Evolutionary conservation across 1,140 invertebrate species (phyloP), one percentile per base, ranked within the genome.

Genomic region (Plectrocnemia conspersa): DNA sequence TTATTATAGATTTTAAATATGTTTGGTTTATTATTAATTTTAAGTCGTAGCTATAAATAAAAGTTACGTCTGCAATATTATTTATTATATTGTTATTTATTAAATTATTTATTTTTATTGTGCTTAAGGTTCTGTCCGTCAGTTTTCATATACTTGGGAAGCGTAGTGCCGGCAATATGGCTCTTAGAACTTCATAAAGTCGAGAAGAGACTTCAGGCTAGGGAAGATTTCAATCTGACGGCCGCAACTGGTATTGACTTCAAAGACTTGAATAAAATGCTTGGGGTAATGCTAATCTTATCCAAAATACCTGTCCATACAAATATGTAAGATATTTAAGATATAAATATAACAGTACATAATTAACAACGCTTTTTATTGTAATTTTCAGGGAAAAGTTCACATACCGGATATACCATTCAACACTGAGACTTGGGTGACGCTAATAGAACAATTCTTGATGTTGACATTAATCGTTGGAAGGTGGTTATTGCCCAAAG

Each of bases 391-490:
- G 72, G 69, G 71, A 3, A 68, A 75, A 58, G 65, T 73, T 16
- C 72, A 76, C 35, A 63, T 84, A 13, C 79, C 82, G 2, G 79
- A 83, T 11, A 77, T 83, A 5, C 79, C 81, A 53, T 78, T 85
- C 48, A 83, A 82, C 11, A 81, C 82, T 0, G 83, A 88, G 59
- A 88, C 82, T 16, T 93, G 89, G 89, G 85, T 91, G 29, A 88
- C 86, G 0, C 71, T 92, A 3, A 87, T 94, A 29, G 91, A 94
- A 63, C 92, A 94, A 70, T 86, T 93, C 64, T 72, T 94, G 7
- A 91, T 93, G 83, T 72, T 93, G 29, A 85, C 91, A 3, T 74
- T 94, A 19, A 93, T 93, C 60, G 83, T 93, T 44, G 89, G 89
- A 1, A 76, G 91, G 22, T 94, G 91, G 88, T 78, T 95, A 70